phyloP scores from a whole-genome alignment of 2,888 invertebrate species.

The Lasius platythorax region DNA sequence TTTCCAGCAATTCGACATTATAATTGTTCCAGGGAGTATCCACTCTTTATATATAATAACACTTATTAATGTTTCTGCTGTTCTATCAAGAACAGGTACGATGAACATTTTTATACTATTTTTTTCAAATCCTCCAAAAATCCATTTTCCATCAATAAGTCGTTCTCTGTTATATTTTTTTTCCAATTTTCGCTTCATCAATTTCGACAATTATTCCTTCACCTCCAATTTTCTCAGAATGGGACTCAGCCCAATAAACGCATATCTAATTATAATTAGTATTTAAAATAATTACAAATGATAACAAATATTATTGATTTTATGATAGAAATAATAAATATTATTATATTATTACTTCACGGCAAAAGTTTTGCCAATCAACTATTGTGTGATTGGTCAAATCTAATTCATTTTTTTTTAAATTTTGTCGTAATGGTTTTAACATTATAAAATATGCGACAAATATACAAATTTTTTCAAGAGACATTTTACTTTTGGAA shows the following conservation, averaged over 20 bases:
- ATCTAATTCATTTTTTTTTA: background rate
- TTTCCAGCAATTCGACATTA: background rate
- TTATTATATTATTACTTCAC: slow-evolving; percentile 2
- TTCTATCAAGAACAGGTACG: background rate
- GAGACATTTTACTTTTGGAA: background rate
- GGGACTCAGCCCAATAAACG: background rate
- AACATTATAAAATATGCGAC: background rate
- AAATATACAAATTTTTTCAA: background rate
- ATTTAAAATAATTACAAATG: too few relatives aligned
- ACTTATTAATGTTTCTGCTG: background rate
- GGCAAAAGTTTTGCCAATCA: background rate
- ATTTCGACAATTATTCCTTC: background rate
- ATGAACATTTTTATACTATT: background rate
- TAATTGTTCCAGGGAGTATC: background rate
- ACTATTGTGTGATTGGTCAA: background rate
- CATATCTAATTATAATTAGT: too few relatives aligned
- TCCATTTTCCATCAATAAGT: background rate
- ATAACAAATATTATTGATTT: too few relatives aligned
- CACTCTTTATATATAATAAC: background rate
- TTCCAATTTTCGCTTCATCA: slow-evolving; percentile 1
- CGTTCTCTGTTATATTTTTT: background rate
- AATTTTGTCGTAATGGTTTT: background rate
- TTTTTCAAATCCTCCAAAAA: slow-evolving; percentile 12
- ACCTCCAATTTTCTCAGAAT: background rate
- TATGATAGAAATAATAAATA: too few relatives aligned